phyloP scores from a whole-genome alignment of 1,140 invertebrate species.

The Heliconius hewitsoni region DNA sequence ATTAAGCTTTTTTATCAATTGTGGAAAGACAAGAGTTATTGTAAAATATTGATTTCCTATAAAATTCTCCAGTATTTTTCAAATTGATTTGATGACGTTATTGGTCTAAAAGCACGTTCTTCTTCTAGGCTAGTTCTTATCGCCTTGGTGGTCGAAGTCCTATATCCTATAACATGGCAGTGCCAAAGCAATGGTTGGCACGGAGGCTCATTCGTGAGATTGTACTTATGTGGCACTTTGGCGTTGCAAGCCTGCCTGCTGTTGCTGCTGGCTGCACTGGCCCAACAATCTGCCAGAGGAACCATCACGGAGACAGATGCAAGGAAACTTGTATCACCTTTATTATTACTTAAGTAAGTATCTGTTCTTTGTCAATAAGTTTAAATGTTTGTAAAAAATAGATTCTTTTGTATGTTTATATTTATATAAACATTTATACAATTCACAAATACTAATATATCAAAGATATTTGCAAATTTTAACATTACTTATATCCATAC shows the following conservation, averaged over 20 bases:
- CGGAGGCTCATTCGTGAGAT: constrained; percentile 85
- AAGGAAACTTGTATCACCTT: constrained; percentile 84
- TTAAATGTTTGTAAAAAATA: neutral
- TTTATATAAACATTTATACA: neutral
- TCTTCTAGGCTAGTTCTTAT: constrained; percentile 84
- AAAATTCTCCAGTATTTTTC: neutral
- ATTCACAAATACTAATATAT: too few relatives aligned
- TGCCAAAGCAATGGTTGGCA: constrained; percentile 84
- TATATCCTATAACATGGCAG: constrained; percentile 82
- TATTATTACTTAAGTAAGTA: constrained; percentile 86
- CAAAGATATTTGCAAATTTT: too few relatives aligned
- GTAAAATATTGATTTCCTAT: neutral
- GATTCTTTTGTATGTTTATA: neutral
- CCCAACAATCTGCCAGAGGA: constrained; percentile 86
- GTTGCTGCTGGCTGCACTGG: constrained; percentile 84
- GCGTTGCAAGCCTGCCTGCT: constrained; percentile 83
- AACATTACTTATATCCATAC: too few relatives aligned
- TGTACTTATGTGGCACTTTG: constrained; percentile 85
- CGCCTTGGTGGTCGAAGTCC: constrained; percentile 82
- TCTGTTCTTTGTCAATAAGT: too few relatives aligned
- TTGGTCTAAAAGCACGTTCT: neutral
- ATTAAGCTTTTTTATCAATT: too few relatives aligned
- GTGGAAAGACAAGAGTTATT: too few relatives aligned
- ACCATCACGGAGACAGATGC: constrained; percentile 87
- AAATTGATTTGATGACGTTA: neutral